Evolutionary conservation across 2,113 vertebrate species (phyloP).

Genomic region (Anser cygnoides): DNA sequence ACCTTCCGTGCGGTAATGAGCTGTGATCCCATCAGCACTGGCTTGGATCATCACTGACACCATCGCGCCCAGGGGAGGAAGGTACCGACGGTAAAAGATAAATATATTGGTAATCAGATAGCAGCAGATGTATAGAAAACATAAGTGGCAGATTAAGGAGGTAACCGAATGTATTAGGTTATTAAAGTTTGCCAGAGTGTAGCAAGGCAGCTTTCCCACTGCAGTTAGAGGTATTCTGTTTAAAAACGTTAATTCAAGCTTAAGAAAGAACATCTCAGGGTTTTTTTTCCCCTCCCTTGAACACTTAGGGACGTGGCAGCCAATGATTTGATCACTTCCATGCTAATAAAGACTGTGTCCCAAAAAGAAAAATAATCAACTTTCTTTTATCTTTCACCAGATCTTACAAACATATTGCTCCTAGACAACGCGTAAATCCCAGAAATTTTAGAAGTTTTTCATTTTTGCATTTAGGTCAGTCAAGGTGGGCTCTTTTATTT

Average conservation of each 20-base stretch:
- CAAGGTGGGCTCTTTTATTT: background rate
- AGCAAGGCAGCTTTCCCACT: background rate
- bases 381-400: background rate
- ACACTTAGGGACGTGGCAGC: background rate
- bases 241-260: background rate
- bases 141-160: background rate
- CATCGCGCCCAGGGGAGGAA: background rate
- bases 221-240: background rate
- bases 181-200: background rate
- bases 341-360: background rate
- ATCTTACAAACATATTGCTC: background rate
- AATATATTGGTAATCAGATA: background rate
- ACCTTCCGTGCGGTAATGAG: background rate
- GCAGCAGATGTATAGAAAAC: background rate
- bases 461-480: background rate
- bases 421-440: background rate
- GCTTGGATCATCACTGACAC: background rate
- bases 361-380: background rate
- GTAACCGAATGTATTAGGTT: constrained; percentile 10
- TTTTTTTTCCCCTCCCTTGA: background rate
- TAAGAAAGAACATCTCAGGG: background rate
- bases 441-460: background rate
- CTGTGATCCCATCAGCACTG: constrained; percentile 58
- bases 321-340: background rate
- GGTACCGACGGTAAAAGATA: background rate